Percentiles rank a stretch among this genome's conserved stretches.
These are phyloP conservation scores for Platerodrilus igneus DNA, from an alignment of 2,888 invertebrate genomes.

Conservation along the genomic window DNA sequence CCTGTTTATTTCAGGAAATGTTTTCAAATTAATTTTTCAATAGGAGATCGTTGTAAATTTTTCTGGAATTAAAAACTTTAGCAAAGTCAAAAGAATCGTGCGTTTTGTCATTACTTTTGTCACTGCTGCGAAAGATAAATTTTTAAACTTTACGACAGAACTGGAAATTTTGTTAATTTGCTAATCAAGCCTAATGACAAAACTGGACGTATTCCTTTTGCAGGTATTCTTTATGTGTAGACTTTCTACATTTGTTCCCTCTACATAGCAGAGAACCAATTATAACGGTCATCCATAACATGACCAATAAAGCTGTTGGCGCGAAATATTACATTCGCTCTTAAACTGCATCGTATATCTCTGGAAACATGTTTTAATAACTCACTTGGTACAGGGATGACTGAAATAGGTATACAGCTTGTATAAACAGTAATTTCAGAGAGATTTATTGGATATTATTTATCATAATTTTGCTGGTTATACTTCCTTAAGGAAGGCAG, in stretches of 20 bases:
- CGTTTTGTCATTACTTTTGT: slow-evolving; percentile 1
- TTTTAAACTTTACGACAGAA: not conserved
- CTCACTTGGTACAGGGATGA: too few species aligned
- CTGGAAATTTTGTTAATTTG: not conserved
- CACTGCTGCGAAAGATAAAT: too few species aligned
- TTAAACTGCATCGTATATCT: slow-evolving; percentile 39
- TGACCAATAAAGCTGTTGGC: slow-evolving; percentile 40
- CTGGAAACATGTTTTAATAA: too few species aligned
- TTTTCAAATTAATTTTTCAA: slow-evolving; percentile 14
- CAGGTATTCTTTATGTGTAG: slow-evolving; percentile 12
- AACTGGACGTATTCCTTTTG: not conserved
- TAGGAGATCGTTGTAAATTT: not conserved
- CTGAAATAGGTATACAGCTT: too few species aligned
- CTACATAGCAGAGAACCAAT: slow-evolving; percentile 37
- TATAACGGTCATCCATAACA: slow-evolving; percentile 41
- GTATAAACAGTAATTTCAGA: too few species aligned
- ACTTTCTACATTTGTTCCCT: slow-evolving; percentile 23
- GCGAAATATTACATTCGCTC: slow-evolving; percentile 43
- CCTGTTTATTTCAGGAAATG: slow-evolving; percentile 21
- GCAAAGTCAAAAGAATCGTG: not conserved
- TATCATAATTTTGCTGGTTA: too few species aligned
- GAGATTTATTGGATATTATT: too few species aligned
- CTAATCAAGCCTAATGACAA: not conserved
- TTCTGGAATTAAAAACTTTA: not conserved
- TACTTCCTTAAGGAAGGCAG: too few species aligned